These are phyloP conservation scores for Steromphala cineraria DNA, from an alignment of 2,888 invertebrate species.

Conservation along the genomic window DNA sequence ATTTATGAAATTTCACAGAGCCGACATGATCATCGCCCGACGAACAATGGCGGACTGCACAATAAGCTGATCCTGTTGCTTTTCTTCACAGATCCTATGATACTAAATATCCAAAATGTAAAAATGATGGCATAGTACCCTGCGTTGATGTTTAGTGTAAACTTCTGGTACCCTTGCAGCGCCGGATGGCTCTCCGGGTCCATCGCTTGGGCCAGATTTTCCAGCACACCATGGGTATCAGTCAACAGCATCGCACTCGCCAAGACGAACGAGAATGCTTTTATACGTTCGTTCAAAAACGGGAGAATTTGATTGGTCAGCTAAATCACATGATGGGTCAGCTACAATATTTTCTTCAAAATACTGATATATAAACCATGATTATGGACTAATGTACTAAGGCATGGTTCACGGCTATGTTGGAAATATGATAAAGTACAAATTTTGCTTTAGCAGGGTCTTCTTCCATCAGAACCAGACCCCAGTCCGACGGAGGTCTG, in stretches of 20 bases:
- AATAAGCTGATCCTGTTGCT: slow-evolving; percentile 16
- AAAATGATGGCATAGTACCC: slow-evolving; percentile 76
- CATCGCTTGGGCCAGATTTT: slow-evolving; percentile 75
- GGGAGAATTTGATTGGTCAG: slow-evolving; percentile 68
- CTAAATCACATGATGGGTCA: slow-evolving; percentile 66
- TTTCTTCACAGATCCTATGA: slow-evolving; percentile 6
- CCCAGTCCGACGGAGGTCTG: slow-evolving; percentile 2
- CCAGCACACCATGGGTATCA: slow-evolving; percentile 58
- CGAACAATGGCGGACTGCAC: slow-evolving; percentile 45
- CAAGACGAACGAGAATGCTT: slow-evolving; percentile 50
- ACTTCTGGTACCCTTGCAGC: slow-evolving; percentile 76
- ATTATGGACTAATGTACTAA: neutral
- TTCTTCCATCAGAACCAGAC: neutral
- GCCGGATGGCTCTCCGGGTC: slow-evolving; percentile 77
- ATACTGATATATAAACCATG: neutral
- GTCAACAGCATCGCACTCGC: slow-evolving; percentile 66
- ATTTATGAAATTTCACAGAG: slow-evolving; percentile 26
- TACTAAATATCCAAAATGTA: slow-evolving; percentile 33
- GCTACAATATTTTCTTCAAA: slow-evolving; percentile 9
- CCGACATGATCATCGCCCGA: slow-evolving; percentile 37
- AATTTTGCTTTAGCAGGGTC: neutral
- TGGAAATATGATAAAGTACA: neutral
- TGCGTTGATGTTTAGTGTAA: slow-evolving; percentile 75
- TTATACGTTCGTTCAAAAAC: slow-evolving; percentile 67
- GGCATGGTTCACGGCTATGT: neutral